Conservation (phyloP, 2,113 vertebrate species). For the human region DNA sequence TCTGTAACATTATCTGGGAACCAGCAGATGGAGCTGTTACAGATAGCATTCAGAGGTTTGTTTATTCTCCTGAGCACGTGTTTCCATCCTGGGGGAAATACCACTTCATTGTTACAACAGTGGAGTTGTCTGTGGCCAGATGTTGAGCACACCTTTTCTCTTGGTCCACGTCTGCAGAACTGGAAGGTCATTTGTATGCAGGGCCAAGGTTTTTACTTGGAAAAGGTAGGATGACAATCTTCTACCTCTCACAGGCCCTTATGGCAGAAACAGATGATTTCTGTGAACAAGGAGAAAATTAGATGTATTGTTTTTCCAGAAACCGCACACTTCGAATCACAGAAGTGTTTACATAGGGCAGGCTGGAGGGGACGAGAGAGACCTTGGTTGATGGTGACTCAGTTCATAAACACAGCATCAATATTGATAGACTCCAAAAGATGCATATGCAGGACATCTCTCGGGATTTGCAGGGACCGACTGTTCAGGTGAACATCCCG, state of each 20-base stretch:
- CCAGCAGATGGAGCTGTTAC: constrained; percentile 82
- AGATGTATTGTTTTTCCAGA: background rate
- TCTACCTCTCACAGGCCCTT: background rate
- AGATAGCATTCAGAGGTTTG: constrained; percentile 79
- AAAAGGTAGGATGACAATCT: background rate
- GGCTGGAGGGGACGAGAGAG: background rate
- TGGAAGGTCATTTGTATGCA: background rate
- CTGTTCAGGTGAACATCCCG: background rate
- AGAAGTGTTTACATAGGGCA: background rate
- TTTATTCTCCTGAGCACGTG: constrained; percentile 70
- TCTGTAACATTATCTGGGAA: constrained; percentile 81
- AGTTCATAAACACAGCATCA: constrained; percentile 1
- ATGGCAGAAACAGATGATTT: background rate
- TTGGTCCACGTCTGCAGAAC: background rate
- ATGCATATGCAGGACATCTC: background rate
- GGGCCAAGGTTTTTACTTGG: background rate
- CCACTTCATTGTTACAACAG: constrained; percentile 55
- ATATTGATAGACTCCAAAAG: constrained; percentile 9
- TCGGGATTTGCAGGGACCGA: background rate
- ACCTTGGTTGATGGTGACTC: background rate
- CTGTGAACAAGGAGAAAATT: background rate
- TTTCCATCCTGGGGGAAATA: constrained; percentile 61
- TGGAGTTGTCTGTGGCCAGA: constrained; percentile 57
- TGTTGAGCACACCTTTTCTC: constrained; percentile 57
- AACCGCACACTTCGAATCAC: background rate